Conservation (phyloP, 1,140 invertebrate genomes). For the Samia ricini region DNA sequence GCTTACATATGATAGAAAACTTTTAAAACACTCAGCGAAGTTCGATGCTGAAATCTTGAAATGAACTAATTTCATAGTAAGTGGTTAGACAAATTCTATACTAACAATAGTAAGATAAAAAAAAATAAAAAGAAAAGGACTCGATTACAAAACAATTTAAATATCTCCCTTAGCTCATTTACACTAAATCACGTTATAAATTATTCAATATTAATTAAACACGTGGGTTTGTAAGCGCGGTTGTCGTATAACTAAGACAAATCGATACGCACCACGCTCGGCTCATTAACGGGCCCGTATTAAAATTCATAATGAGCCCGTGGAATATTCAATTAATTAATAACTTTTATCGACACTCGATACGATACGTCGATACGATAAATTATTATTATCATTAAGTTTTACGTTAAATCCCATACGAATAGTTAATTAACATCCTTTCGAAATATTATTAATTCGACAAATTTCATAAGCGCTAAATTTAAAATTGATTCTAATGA, state of each 20-base stretch:
- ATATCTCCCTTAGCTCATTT: conserved; percentile 6
- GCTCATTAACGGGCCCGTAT: conserved; percentile 50
- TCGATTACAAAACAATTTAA: conserved; percentile 1
- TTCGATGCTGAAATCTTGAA: too few relatives aligned
- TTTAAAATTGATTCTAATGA: background rate
- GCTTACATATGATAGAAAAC: too few relatives aligned
- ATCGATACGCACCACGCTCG: conserved; percentile 35
- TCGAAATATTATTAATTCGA: background rate
- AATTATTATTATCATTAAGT: conserved; percentile 9
- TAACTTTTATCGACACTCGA: conserved; percentile 38
- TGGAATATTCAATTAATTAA: conserved; percentile 56
- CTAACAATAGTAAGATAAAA: background rate
- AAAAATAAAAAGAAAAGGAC: background rate
- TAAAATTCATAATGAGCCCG: conserved; percentile 58
- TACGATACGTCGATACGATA: conserved; percentile 9
- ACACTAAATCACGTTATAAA: conserved; percentile 35
- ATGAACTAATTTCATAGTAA: too few relatives aligned
- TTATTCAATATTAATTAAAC: conserved; percentile 46
- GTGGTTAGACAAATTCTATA: background rate
- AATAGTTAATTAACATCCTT: conserved; percentile 11
- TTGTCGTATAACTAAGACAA: conserved; percentile 52
- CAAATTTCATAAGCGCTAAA: background rate
- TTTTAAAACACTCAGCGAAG: too few relatives aligned
- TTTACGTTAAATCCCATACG: background rate
- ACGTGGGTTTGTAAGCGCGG: conserved; percentile 28